phyloP scores from a whole-genome alignment of 2,113 vertebrate species.

The Phalacrocorax pelagicus region DNA sequence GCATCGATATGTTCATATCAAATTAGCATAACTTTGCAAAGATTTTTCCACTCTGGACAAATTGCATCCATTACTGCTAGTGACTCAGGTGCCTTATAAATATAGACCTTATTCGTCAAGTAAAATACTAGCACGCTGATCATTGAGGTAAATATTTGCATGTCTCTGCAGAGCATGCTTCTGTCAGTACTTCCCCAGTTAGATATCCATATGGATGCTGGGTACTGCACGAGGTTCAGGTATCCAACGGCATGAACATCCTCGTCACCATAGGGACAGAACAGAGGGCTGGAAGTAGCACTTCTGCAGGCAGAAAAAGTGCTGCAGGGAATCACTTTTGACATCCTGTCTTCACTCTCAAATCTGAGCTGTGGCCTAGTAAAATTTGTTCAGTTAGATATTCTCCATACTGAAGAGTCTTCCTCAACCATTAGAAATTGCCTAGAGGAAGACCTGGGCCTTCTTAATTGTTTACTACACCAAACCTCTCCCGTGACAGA shows the following conservation, averaged over 20 bases:
- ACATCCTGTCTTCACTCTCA: not conserved
- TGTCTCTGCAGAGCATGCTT: not conserved
- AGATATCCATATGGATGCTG: not conserved
- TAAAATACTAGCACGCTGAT: not conserved
- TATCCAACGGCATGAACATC: not conserved
- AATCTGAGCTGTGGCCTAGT: not conserved
- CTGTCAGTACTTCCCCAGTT: not conserved
- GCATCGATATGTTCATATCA: not conserved
- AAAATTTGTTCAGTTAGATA: not conserved
- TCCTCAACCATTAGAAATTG: not conserved
- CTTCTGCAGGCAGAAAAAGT: not conserved
- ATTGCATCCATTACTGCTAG: not conserved
- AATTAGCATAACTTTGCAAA: not conserved
- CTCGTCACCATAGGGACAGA: not conserved
- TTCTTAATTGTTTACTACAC: not conserved
- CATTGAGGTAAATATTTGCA: not conserved
- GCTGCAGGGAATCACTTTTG: not conserved
- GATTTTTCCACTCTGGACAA: not conserved
- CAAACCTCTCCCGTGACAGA: not conserved
- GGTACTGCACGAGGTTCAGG: fast-evolving
- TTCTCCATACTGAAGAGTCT: not conserved
- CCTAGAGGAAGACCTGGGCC: not conserved
- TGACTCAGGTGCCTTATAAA: not conserved
- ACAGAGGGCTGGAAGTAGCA: not conserved
- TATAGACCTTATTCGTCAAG: not conserved